These are phyloP conservation scores for Edolisoma coerulescens DNA, from an alignment of 2,113 vertebrate genomes.

Conservation along the genomic window DNA sequence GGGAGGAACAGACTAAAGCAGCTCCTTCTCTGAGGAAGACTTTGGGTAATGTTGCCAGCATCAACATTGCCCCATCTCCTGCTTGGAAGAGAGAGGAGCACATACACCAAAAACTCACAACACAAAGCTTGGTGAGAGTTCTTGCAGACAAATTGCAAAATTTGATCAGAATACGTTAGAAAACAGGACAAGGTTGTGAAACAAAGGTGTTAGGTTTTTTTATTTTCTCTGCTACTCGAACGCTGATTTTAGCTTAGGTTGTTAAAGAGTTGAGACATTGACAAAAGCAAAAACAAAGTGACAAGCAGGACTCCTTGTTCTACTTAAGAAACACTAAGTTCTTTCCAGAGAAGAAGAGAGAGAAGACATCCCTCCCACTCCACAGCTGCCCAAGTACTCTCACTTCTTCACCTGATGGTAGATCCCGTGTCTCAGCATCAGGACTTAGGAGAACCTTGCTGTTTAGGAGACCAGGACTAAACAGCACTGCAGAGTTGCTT, in stretches of 20 bases:
- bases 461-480: background rate
- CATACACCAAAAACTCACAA: background rate
- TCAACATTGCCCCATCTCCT: background rate
- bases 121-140: background rate
- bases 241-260: background rate
- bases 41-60: background rate
- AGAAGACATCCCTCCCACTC: background rate
- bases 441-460: background rate
- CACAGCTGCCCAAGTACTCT: background rate
- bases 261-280: background rate
- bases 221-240: fast-evolving
- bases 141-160: background rate
- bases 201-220: background rate
- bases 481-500: background rate
- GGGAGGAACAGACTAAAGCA: background rate
- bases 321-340: background rate
- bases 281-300: background rate
- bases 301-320: background rate
- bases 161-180: background rate
- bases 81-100: background rate
- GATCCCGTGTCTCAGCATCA: background rate
- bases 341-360: background rate
- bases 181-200: background rate
- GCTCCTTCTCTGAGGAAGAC: background rate
- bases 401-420: background rate